Evolutionary conservation across 64 coral and sea anemone species (phyloP).

Genomic region (Montipora efflorescens): DNA sequence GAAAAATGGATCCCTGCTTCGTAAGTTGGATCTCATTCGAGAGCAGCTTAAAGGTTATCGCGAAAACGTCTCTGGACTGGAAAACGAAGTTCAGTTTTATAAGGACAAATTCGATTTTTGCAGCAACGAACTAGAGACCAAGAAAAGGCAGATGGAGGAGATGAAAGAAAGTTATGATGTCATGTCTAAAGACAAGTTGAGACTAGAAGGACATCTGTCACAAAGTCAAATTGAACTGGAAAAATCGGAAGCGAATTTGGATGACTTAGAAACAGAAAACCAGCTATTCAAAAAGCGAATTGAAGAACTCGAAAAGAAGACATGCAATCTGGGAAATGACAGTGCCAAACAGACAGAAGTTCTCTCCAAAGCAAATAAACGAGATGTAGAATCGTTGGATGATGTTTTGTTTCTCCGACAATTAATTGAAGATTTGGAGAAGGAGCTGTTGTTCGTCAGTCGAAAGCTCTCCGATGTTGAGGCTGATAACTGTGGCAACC

Average conservation of each 20-base stretch:
- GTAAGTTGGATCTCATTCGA: slow-evolving; percentile 9
- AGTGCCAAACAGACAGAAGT: background rate
- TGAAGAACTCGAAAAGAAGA: background rate
- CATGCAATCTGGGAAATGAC: background rate
- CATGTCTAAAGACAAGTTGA: background rate
- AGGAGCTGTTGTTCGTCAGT: background rate
- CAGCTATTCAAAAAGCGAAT: background rate
- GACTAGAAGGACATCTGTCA: background rate
- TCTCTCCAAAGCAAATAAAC: background rate
- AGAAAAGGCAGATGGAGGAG: background rate
- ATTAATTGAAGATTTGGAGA: slow-evolving; percentile 6
- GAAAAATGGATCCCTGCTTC: background rate
- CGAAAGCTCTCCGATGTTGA: slow-evolving; percentile 5
- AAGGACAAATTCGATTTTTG: slow-evolving; percentile 15
- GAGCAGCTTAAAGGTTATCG: slow-evolving; percentile 5
- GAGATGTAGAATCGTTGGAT: background rate
- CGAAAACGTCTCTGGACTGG: slow-evolving; percentile 13
- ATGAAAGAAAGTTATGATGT: background rate
- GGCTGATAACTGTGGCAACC: background rate
- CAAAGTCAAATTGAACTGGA: background rate
- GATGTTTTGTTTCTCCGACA: background rate
- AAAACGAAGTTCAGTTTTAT: slow-evolving; percentile 45
- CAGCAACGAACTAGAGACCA: background rate
- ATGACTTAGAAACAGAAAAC: slow-evolving; percentile 21
- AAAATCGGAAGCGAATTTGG: background rate